These are phyloP conservation scores for Cantharis lateralis DNA, from an alignment of 2,888 invertebrate genomes.

Conservation along the genomic window DNA sequence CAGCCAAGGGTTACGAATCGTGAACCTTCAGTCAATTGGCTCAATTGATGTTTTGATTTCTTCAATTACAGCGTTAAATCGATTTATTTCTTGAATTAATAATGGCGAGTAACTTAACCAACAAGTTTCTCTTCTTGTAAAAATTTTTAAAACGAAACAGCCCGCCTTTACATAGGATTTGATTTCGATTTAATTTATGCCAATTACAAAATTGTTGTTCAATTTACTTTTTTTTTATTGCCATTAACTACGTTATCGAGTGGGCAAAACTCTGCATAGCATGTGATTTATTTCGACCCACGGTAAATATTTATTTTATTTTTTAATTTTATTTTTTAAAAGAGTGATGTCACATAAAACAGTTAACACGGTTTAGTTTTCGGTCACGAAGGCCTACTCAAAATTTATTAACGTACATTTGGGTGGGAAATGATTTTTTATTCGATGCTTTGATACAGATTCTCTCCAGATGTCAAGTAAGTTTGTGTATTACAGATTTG, in stretches of 20 bases:
- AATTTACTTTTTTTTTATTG: background rate
- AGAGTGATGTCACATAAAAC: background rate
- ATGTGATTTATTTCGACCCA: background rate
- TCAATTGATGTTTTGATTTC: background rate
- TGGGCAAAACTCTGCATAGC: background rate
- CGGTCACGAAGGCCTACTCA: background rate
- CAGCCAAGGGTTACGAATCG: background rate
- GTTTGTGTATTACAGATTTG: conserved; percentile 42
- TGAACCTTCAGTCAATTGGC: background rate
- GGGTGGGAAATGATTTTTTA: background rate
- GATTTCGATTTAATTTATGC: background rate
- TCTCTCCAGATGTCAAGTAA: conserved; percentile 50
- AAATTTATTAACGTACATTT: background rate
- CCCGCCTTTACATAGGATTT: background rate
- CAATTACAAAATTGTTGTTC: background rate
- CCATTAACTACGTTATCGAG: background rate
- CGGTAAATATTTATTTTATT: background rate
- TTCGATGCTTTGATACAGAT: background rate
- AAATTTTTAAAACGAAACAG: background rate
- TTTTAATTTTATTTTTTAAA: background rate
- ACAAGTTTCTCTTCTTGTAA: background rate
- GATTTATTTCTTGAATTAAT: background rate
- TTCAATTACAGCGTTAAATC: background rate
- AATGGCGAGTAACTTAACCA: background rate
- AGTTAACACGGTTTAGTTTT: background rate